Base-by-base conservation (phyloP, 2,113 vertebrate species). In the Pachyramphus minor region DNA sequence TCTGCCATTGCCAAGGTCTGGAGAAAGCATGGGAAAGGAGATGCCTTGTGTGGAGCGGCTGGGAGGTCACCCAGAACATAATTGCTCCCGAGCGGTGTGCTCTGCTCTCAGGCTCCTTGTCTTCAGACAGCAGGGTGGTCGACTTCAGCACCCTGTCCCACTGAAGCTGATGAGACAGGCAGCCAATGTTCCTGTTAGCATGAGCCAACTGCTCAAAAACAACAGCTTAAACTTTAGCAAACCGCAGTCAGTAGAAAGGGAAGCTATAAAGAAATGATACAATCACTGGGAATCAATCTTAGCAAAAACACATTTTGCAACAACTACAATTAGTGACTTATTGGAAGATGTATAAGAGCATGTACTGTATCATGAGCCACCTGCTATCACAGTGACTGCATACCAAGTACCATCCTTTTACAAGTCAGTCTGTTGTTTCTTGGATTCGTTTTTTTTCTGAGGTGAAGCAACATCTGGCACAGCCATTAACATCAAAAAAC, bases 11-110 rank as follows among this genome's bases (percentile, higher is more conserved):
- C 90, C 95, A 94, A 90, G 63, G 79, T 79, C 90, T 95, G 82
- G 14, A 69, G 79, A 69, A 93, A 71, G 84, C 82, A 58, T 95
- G 94, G 90, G 96, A 96, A 96, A 91, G 55, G 52, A 75, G 79
- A 74, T 67, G 79, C 72, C 69, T 33, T 23, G 76, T 19, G 39
- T 44, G 60, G 44, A 82, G 84, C 0, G 3, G 55, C 59, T 77
- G 67, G 68, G 69, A 93, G 87, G 75, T 96, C 94, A 74, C 72
- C 45, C 89, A 93, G 75, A 37, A 71, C 11, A 6, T 39, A 84
- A 93, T 11, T 58, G 75, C 60, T 95, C 78, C 83, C 25, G 2
- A 52, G 84, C 3, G 1, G 47, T 41, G 55, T 47, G 91, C 82
- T 94, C 59, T 67, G 84, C 93, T 94, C 87, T 69, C 93, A 94